Conservation (phyloP, 2,113 vertebrate genomes). For the Myodes glareolus region DNA sequence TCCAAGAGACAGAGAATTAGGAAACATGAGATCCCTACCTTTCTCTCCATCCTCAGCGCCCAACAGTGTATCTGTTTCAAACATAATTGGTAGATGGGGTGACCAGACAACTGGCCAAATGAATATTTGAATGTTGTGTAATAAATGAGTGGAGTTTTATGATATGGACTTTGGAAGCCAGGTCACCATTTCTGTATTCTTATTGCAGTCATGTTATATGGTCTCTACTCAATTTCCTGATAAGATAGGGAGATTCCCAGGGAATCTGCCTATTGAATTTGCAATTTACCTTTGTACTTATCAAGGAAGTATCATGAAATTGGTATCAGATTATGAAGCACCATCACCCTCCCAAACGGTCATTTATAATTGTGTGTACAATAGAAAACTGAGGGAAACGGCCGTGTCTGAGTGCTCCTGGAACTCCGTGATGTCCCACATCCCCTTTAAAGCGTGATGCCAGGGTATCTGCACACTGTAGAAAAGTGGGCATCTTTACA, state of each 20-base stretch:
- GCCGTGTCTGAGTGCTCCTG: neutral
- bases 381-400: neutral
- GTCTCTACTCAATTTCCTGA: constrained; percentile 6
- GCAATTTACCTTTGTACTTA: neutral
- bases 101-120: neutral
- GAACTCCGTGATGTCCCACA: neutral
- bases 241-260: neutral
- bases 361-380: neutral
- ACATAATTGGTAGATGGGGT: neutral
- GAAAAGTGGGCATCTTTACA: neutral
- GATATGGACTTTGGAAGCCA: neutral
- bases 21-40: neutral
- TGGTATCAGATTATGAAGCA: neutral
- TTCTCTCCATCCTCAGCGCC: neutral
- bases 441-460: neutral
- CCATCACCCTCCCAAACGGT: neutral
- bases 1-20: neutral
- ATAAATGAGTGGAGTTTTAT: constrained; percentile 12
- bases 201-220: neutral
- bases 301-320: neutral
- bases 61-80: neutral
- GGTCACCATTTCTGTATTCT: constrained; percentile 4
- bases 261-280: neutral
- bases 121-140: constrained; percentile 6
- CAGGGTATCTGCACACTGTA: neutral